phyloP scores from a whole-genome alignment of 2,113 vertebrate species.

The Crotalus tigris region DNA sequence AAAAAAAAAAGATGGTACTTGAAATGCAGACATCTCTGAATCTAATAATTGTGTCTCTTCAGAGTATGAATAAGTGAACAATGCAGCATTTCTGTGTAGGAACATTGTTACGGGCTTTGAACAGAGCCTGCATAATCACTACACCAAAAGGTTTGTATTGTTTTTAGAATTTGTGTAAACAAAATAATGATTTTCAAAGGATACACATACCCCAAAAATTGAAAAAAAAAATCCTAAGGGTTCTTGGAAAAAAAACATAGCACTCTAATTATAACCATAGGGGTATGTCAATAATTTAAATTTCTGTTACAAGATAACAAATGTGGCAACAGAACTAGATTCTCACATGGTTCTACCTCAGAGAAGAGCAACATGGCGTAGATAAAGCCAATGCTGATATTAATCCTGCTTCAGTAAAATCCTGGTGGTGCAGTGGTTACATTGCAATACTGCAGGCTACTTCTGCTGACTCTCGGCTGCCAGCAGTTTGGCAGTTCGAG shows the following conservation, averaged over 20 bases:
- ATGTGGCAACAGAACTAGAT: neutral
- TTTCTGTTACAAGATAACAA: neutral
- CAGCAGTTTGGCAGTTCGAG: too few species aligned
- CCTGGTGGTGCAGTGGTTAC: neutral
- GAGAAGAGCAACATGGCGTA: neutral
- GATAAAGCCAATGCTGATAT: neutral
- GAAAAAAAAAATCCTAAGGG: neutral
- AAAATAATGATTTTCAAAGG: conserved; percentile 12
- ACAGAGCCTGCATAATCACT: neutral
- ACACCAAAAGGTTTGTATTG: conserved; percentile 2
- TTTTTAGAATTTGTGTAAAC: neutral
- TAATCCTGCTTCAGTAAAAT: neutral
- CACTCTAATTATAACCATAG: neutral
- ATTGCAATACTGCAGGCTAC: too few species aligned
- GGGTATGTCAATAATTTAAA: neutral
- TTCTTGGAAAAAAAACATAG: neutral
- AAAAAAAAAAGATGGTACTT: conserved; percentile 37
- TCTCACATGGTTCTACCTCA: neutral
- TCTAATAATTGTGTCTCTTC: conserved; percentile 11
- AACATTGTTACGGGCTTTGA: conserved; percentile 4
- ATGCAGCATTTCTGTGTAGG: neutral
- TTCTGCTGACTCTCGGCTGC: too few species aligned
- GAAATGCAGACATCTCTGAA: conserved; percentile 38
- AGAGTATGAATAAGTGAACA: neutral
- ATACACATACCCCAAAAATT: conserved; percentile 1